Percentiles rank a stretch among this genome's conserved stretches.
phyloP scores from a whole-genome alignment of 2,797 vertebrate species.

The Protonibea diacanthus region DNA sequence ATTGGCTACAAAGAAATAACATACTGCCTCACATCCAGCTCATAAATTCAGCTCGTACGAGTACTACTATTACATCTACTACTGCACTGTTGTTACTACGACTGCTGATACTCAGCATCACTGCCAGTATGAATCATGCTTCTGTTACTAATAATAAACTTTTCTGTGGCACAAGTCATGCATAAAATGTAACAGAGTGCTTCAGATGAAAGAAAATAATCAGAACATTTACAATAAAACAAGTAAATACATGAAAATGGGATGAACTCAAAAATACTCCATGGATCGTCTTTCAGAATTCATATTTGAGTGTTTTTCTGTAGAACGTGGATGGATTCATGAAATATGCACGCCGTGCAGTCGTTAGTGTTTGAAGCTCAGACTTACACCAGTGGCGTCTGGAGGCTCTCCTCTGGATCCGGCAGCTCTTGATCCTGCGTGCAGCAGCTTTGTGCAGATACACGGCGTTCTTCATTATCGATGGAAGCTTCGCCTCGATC shows the following conservation, averaged over 20 bases:
- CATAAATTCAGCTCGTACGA: background rate
- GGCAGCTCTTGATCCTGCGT: slow-evolving; percentile 96
- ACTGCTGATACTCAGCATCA: too few species aligned
- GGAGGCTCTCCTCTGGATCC: slow-evolving; percentile 91
- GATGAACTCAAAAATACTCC: background rate
- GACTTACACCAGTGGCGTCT: slow-evolving; percentile 87
- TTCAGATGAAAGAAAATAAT: too few species aligned
- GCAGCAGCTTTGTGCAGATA: slow-evolving; percentile 96
- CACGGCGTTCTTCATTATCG: slow-evolving; percentile 98
- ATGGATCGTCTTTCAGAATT: too few species aligned
- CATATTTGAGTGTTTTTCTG: background rate
- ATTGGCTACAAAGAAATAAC: background rate
- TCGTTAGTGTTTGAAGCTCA: background rate
- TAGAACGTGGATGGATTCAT: background rate
- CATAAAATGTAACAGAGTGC: too few species aligned
- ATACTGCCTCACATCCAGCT: background rate
- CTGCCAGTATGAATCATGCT: background rate
- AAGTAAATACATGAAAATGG: background rate
- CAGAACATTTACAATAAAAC: background rate
- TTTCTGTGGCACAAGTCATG: too few species aligned
- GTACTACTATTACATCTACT: background rate
- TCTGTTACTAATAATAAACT: too few species aligned
- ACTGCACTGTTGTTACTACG: background rate
- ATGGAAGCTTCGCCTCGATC: slow-evolving; percentile 95
- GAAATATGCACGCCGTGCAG: slow-evolving; percentile 3